phyloP scores from a whole-genome alignment of 2,888 invertebrate genomes.

The Leptarthrus brevirostris region DNA sequence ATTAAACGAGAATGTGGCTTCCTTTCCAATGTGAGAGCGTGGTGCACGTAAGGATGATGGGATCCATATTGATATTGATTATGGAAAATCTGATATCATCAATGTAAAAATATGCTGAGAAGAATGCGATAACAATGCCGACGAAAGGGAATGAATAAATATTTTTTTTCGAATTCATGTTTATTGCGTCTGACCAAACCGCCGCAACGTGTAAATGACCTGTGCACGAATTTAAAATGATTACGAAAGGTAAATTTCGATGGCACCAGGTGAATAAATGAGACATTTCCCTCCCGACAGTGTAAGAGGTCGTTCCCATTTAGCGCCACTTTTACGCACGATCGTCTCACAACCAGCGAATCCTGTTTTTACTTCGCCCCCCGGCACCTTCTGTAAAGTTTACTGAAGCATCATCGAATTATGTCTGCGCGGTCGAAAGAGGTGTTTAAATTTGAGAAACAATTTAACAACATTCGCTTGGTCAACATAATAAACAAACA shows the following conservation, averaged over 20 bases:
- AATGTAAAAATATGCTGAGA: no score
- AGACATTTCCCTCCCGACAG: neutral
- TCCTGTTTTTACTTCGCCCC: constrained; percentile 18
- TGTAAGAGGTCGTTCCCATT: constrained; percentile 22
- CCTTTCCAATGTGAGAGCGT: no score
- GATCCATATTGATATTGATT: no score
- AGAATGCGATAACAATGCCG: no score
- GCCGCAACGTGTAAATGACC: no score
- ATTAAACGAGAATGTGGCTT: no score
- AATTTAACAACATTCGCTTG: constrained; percentile 37
- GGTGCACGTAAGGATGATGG: no score
- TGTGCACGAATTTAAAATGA: neutral
- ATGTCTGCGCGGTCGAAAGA: neutral
- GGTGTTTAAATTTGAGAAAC: constrained; percentile 32
- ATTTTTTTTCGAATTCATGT: no score
- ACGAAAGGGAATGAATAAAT: no score
- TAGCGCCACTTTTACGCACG: constrained; percentile 38
- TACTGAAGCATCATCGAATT: neutral
- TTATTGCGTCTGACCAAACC: no score
- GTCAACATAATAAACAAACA: constrained; percentile 47
- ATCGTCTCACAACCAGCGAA: neutral
- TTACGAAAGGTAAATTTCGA: constrained; percentile 30
- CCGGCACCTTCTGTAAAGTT: neutral
- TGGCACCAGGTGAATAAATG: constrained; percentile 19
- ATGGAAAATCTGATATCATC: no score